Evolutionary conservation across 2,113 vertebrate species (phyloP).

Genomic region (Isichthys henryi): DNA sequence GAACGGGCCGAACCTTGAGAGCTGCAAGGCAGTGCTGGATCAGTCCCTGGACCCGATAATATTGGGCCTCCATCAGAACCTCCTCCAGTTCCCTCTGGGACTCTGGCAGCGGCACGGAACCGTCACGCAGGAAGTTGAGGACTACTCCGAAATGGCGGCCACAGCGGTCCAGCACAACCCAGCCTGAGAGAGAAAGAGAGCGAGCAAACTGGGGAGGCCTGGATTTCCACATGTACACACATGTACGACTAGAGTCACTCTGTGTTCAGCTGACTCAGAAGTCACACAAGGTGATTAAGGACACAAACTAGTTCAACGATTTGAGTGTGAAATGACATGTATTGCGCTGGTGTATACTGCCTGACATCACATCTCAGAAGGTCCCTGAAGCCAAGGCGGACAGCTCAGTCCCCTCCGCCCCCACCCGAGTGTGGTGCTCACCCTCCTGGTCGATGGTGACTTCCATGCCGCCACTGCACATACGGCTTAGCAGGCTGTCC

Average conservation of each 20-base stretch:
- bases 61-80: constrained; percentile 73
- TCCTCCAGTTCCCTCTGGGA: constrained; percentile 71
- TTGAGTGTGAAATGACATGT: neutral
- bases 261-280: neutral
- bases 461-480: constrained; percentile 70
- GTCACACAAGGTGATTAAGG: neutral
- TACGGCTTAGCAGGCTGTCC: constrained; percentile 70
- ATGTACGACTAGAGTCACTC: neutral
- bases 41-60: constrained; percentile 76
- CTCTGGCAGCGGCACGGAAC: constrained; percentile 75
- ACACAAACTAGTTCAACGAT: neutral
- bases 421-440: constrained; percentile 26
- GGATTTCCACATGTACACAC: neutral
- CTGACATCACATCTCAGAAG: neutral
- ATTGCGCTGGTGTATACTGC: neutral
- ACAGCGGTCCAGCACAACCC: constrained; percentile 76
- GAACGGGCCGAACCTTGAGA: constrained; percentile 57
- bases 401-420: neutral
- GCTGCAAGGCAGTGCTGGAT: constrained; percentile 73
- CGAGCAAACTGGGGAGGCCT: neutral
- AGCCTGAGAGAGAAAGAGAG: constrained; percentile 54
- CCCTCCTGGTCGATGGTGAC: constrained; percentile 74
- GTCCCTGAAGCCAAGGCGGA: neutral
- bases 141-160: constrained; percentile 77
- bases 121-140: constrained; percentile 79